Percentiles rank a stretch among this genome's conserved stretches.
These are phyloP conservation scores for Pollenia angustigena DNA, from an alignment of 2,888 invertebrate genomes.

Conservation along the genomic window DNA sequence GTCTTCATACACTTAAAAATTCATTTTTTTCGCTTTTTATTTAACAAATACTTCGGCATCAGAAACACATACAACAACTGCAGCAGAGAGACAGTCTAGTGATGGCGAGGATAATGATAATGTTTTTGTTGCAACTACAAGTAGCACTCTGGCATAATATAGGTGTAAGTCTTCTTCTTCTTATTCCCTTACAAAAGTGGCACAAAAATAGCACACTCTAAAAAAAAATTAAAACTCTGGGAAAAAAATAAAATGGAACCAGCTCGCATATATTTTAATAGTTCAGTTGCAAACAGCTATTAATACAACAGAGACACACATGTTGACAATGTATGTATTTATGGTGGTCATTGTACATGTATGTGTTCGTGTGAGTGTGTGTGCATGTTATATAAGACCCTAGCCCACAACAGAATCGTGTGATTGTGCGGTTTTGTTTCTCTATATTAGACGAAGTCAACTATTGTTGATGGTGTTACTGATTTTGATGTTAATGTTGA, in stretches of 20 bases:
- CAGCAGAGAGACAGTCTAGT: not conserved
- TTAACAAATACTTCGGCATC: constrained; percentile 31
- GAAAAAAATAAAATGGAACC: not conserved
- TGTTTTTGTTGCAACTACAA: constrained; percentile 41
- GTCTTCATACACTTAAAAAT: constrained; percentile 10
- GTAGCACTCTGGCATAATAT: constrained; percentile 8
- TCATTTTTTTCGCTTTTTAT: constrained; percentile 27
- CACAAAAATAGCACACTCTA: constrained; percentile 48
- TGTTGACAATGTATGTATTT: not conserved
- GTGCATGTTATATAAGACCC: not conserved
- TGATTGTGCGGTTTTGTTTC: constrained; percentile 20
- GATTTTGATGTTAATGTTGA: constrained; percentile 43
- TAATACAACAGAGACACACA: constrained; percentile 23
- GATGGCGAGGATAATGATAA: constrained; percentile 44
- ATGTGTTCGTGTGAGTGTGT: not conserved
- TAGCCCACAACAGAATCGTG: constrained; percentile 3
- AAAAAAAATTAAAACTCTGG: constrained; percentile 20
- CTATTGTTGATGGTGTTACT: constrained; percentile 38
- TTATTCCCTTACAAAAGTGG: constrained; percentile 40
- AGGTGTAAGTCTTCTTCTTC: not conserved
- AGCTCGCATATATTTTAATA: constrained; percentile 42
- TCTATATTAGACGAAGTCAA: not conserved
- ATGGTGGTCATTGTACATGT: not conserved
- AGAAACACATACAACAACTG: constrained; percentile 43
- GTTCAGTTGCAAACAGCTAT: constrained; percentile 44